Base-by-base conservation (phyloP, 2,888 invertebrate genomes). In the Acronicta psi region DNA sequence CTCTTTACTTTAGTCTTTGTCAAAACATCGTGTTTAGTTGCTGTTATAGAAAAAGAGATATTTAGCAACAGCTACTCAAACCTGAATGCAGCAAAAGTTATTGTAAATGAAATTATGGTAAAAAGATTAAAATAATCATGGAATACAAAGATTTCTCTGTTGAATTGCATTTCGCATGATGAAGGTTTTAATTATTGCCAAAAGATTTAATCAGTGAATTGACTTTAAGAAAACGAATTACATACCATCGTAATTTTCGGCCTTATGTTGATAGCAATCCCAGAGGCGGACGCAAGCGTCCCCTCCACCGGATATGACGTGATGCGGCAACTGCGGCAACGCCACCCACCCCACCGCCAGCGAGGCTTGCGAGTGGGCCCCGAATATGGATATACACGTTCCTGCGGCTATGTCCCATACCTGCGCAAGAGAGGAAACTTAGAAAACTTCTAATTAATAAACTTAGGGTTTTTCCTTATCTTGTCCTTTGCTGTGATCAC, bases 261-360 rank as follows among this genome's bases (percentile, higher is more conserved):
- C 82, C 11, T 92, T 89, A 81, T 95, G 91, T 52, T 94, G 82
- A 0, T 89, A 88, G 0, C 95, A 79, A 49, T 94, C 90, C 97
- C 97, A 97, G 42, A 96, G 84, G 1, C 95, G 93, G n/a, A 97
- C 80, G 1, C 95, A 94, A 79, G 92, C 95, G 87, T 97, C 97
- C 29, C 94, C 95, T 4, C 96, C 96, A 52, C 96, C 97, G 2
- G 96, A 95, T 62, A 97, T 92, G 23, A 96, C 93, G 29, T 93
- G 86, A 81, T 95, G 94, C 10, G 95, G 89, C 79, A 96, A 94
- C 34, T 69, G 75, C 13, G 92, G 90, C 58, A 95, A 78, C 4
- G 96, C 95, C 85, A 96, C 95, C 96, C 97, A 98, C 42, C 90
- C 81, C 37, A 95, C 95, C 67, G 95, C 91, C 49, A 96, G 86